A percentile compares a stretch with the other conserved stretches of the same genome.
Conservation (phyloP, 2,797 vertebrate genomes). For the Tolypeutes matacus region DNA sequence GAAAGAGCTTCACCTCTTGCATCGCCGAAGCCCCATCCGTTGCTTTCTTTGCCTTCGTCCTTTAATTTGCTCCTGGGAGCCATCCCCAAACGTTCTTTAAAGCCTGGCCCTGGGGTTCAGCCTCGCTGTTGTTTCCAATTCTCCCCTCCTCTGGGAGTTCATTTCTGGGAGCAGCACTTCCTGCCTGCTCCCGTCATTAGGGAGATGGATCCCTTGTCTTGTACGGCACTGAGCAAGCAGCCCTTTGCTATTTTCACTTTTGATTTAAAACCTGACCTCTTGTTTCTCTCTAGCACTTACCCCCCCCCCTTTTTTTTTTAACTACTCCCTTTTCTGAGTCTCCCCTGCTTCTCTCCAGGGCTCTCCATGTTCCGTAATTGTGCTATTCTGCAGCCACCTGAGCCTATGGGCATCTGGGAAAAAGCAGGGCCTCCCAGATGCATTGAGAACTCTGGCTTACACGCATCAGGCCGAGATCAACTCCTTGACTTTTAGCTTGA, state of each 20-base stretch:
- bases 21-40: background rate
- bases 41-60: background rate
- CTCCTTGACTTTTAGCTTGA: too few species aligned
- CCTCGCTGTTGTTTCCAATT: background rate
- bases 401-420: background rate
- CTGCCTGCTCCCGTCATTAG: background rate
- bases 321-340: background rate
- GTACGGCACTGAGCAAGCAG: rapidly evolving
- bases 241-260: background rate
- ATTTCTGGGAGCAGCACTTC: background rate
- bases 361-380: too few species aligned
- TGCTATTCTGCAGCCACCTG: background rate
- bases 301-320: too few species aligned
- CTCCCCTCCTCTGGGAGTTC: background rate
- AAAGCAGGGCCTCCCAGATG: background rate
- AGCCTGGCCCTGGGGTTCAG: background rate
- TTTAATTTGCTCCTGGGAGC: background rate
- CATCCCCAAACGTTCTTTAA: background rate
- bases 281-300: background rate
- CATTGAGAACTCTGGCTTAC: too few species aligned
- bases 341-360: background rate
- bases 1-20: background rate
- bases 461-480: rapidly evolving
- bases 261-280: background rate
- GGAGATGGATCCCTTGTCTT: background rate